Evolutionary conservation across 2,888 invertebrate genomes (phyloP), one percentile per base, ranked within the genome.

Genomic region (Melangyna quadrimaculata): DNA sequence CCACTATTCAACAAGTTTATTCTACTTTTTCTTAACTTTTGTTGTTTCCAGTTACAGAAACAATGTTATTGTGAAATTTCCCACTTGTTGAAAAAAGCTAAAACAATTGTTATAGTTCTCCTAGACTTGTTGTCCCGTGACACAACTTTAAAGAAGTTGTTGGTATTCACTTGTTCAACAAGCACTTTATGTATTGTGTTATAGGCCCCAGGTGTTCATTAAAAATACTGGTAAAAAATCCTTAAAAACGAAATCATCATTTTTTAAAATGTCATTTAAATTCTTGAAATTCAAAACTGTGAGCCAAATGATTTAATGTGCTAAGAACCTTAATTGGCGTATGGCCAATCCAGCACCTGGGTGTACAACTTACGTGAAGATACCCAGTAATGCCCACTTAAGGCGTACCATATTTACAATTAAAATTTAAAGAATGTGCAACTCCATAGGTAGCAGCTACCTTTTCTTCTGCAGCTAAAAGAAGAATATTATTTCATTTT

Each of bases 321-420:
- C 12, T 48, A 3, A 5, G 22, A 22, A 12, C 45, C 53, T 29
- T 32, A 9, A 53, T n/a, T n/a, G 9, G 1, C 5, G 3, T 17
- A 32, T 17, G 0, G 1, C 1, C 24, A 32, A 17, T 55, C 29
- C 12, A 29, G 29, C 55, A 55, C 29, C 29, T 55, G 55, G 10
- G 7, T 22, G 8, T 43, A 43, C n/a, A 40, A 27, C 9, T 27
- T 37, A 37, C 48, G 8, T 69, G 43, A 6, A 65, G 24, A 72
- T 57, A 45, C 29, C 51, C 48, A 72, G 48, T 72, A 57, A 65
- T 55, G 14, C 51, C 70, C 59, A 69, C 73, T 79, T 67, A 74
- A 61, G 67, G n/a, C 43, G 59, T 57, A 53, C 59, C 43, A 74
- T 61, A 61, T 61, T 79, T 61, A 79, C 73, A 79, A 79, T 79